phyloP scores from a whole-genome alignment of 2,797 vertebrate genomes.

The Knipowitschia caucasica region DNA sequence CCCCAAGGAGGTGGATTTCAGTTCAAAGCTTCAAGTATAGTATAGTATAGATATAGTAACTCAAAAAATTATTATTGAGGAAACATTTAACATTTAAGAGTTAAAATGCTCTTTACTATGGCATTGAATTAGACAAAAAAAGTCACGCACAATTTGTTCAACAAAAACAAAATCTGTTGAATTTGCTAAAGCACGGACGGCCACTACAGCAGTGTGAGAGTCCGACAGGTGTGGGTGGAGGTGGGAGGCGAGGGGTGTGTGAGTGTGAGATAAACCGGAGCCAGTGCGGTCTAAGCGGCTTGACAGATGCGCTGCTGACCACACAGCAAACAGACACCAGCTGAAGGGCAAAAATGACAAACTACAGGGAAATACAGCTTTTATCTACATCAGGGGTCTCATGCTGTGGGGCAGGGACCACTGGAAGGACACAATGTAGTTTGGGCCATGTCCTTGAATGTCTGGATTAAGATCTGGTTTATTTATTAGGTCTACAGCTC shows the following conservation, averaged over 20 bases:
- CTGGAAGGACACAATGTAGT: not conserved
- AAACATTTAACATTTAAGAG: too few species aligned
- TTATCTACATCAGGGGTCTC: conserved; percentile 6
- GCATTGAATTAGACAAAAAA: not conserved
- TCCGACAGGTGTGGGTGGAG: conserved; percentile 9
- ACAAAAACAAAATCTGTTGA: not conserved
- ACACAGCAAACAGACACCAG: conserved; percentile 27
- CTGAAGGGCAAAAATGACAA: conserved; percentile 17
- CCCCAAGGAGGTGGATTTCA: too few species aligned
- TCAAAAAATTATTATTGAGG: too few species aligned
- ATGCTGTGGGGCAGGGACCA: not conserved
- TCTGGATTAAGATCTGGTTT: too few species aligned
- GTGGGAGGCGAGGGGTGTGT: conserved; percentile 46
- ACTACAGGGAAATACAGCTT: conserved; percentile 9
- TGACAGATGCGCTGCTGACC: conserved; percentile 36
- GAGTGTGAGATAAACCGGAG: conserved; percentile 60
- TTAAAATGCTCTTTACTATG: too few species aligned
- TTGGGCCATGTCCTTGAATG: not conserved
- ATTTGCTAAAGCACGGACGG: conserved; percentile 1
- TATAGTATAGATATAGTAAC: too few species aligned
- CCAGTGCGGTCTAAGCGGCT: conserved; percentile 51
- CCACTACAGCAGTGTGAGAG: not conserved
- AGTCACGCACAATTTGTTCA: too few species aligned
- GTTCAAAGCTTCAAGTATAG: too few species aligned
- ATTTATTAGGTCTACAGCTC: too few species aligned